Percentiles rank a stretch among this genome's conserved stretches.
phyloP scores from a whole-genome alignment of 2,888 invertebrate species.

The Melolontha melolontha region DNA sequence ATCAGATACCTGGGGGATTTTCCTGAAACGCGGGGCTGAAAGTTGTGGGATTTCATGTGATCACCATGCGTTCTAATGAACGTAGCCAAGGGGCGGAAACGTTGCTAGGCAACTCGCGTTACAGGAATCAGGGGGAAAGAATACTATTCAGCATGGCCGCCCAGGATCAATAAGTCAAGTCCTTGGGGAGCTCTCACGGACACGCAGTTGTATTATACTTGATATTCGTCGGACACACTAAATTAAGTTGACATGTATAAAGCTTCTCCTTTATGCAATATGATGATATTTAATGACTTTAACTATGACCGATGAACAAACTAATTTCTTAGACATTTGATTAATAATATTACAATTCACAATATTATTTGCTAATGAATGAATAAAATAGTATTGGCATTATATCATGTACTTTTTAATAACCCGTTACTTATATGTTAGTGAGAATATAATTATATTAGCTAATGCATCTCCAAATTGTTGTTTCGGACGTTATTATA shows the following conservation, averaged over 20 bases:
- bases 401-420: too few relatives aligned
- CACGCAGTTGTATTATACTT: constrained; percentile 31
- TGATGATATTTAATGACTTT: not conserved
- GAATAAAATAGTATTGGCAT: too few relatives aligned
- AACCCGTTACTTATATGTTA: too few relatives aligned
- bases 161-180: constrained; percentile 65
- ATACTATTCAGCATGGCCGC: constrained; percentile 60
- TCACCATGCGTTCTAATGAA: constrained; percentile 32
- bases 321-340: too few relatives aligned
- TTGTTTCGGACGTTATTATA: too few relatives aligned
- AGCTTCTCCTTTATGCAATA: constrained; percentile 1
- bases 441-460: too few relatives aligned
- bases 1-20: constrained; percentile 26
- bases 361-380: too few relatives aligned
- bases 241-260: constrained; percentile 20
- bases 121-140: constrained; percentile 55
- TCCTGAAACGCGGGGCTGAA: constrained; percentile 33
- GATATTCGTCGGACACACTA: constrained; percentile 1
- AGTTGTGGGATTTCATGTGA: constrained; percentile 31
- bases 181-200: constrained; percentile 56
- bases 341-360: too few relatives aligned
- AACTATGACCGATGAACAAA: too few relatives aligned
- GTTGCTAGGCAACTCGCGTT: constrained; percentile 61
- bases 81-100: constrained; percentile 54
- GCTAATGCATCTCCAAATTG: too few relatives aligned